Percentiles rank a stretch among this genome's conserved stretches.
Evolutionary conservation across 1,140 invertebrate genomes (phyloP).

Genomic region (Tachypleus tridentatus): DNA sequence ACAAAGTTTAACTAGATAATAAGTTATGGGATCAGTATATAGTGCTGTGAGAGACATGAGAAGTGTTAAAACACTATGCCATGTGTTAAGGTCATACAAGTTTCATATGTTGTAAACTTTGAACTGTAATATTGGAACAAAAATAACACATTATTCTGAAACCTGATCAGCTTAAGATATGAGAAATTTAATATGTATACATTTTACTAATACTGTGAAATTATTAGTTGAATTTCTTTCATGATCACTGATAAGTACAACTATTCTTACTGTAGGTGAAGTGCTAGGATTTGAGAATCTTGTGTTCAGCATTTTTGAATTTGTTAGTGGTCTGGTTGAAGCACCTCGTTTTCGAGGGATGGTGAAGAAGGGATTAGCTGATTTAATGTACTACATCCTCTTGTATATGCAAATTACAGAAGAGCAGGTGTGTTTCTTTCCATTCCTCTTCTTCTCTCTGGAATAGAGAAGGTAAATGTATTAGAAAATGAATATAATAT

Average conservation of each 20-base stretch:
- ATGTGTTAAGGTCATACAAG: too few relatives aligned
- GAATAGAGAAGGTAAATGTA: too few relatives aligned
- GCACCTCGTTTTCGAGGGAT: conserved; percentile 44
- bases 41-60: too few relatives aligned
- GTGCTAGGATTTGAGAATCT: conserved; percentile 57
- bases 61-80: too few relatives aligned
- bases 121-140: too few relatives aligned
- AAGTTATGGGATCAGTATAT: too few relatives aligned
- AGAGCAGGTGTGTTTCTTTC: conserved; percentile 43
- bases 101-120: too few relatives aligned
- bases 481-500: too few relatives aligned
- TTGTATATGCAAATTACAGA: conserved; percentile 66
- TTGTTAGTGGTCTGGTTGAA: conserved; percentile 53
- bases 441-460: neutral
- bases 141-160: too few relatives aligned
- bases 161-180: neutral
- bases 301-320: conserved; percentile 63
- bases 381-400: conserved; percentile 60
- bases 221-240: conserved; percentile 8
- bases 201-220: neutral
- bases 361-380: conserved; percentile 51
- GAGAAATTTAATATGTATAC: neutral
- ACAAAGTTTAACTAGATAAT: too few relatives aligned
- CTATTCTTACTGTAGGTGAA: conserved; percentile 42
- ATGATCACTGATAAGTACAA: neutral